Conservation (phyloP, 2,797 vertebrate genomes). For the Neostethus bicornis region DNA sequence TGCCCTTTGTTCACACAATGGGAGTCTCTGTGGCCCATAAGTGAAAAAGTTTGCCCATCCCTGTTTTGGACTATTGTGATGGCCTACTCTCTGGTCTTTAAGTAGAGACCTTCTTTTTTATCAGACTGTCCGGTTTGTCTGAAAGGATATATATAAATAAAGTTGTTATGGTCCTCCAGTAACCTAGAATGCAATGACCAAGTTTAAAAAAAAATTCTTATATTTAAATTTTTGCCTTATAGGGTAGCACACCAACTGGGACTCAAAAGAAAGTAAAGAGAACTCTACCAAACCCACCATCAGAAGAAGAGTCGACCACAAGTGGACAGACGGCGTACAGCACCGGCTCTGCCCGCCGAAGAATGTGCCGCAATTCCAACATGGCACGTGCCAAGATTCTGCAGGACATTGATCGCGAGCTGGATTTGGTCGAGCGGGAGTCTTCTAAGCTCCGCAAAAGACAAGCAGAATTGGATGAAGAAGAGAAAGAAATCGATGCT, state of each 20-base stretch:
- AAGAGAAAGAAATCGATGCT: constrained; percentile 99
- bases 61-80: too few species aligned
- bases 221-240: constrained; percentile 28
- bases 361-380: constrained; percentile 95
- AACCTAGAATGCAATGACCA: too few species aligned
- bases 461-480: constrained; percentile 97
- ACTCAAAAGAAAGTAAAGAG: constrained; percentile 98
- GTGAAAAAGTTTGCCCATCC: too few species aligned
- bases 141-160: too few species aligned
- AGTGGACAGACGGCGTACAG: constrained; percentile 83
- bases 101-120: too few species aligned
- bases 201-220: too few species aligned
- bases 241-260: constrained; percentile 86
- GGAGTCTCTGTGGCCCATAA: too few species aligned
- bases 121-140: too few species aligned
- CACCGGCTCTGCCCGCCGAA: constrained; percentile 90
- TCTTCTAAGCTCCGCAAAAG: constrained; percentile 98
- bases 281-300: constrained; percentile 96
- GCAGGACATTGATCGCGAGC: constrained; percentile 97
- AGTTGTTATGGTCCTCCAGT: too few species aligned
- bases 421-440: constrained; percentile 95
- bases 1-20: too few species aligned
- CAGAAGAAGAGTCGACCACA: constrained; percentile 87
- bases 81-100: too few species aligned
- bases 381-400: constrained; percentile 99